Base-by-base conservation (phyloP, 2,113 vertebrate genomes). In the Urocitellus parryii region DNA sequence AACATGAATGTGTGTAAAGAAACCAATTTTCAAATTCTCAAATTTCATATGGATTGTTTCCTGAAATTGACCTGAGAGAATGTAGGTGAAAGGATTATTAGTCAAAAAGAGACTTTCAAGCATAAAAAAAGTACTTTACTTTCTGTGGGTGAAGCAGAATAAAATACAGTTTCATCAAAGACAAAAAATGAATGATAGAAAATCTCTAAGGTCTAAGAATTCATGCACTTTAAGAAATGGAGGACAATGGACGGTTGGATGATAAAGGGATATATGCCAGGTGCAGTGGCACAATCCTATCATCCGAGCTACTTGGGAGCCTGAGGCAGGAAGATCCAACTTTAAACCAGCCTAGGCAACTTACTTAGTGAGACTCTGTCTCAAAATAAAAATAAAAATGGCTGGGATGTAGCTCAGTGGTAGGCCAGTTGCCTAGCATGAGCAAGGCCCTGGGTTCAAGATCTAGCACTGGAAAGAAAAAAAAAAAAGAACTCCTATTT, bases 181-280 rank as follows among this genome's bases (percentile, higher is more conserved):
- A 78, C 2, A 72, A 58, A 92, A 61, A 76, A 39, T 4, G 16
- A 88, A 73, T n/a, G 22, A 45, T 14, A 39, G 77, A 18, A 89
- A 72, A 68, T 58, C n/a, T 93, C n/a, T 86, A 14, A 63, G 32
- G 14, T 65, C 24, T 90, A 76, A 76, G 11, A 58, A 77, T 61
- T 79, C 67, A 11, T 63, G 16, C 5, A 58, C 12, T 80, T 96
- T 20, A 94, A 88, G 92, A 91, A 94, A 72, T 85, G 53, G 29
- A 48, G 85, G 32, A 70, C n/a, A 34, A 29, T 81, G 12, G 61
- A 8, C 0, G 2, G 93, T 63, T 81, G 20, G 53, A 8, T 0
- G 3, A 91, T 73, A 53, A 88, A 24, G 37, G 39, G 34, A 91
- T 42, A 27, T 0, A 76, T 67, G 29, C 12, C 65, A 16, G 32